These are phyloP conservation scores for Amblyornis subalaris DNA, from an alignment of 2,113 vertebrate genomes.

Conservation along the genomic window DNA sequence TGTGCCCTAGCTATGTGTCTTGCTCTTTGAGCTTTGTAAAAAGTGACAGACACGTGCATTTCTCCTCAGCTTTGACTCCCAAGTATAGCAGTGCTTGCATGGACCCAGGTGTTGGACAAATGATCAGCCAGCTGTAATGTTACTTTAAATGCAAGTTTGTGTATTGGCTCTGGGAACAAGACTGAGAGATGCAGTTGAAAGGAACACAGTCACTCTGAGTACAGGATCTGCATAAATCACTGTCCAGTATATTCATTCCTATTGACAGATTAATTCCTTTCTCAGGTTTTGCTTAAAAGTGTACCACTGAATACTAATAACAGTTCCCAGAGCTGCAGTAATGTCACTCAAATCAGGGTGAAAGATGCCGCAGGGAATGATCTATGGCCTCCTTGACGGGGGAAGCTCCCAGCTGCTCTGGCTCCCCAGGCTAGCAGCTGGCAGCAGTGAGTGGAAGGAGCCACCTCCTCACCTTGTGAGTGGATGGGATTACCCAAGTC, in stretches of 20 bases:
- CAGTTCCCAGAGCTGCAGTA: not conserved
- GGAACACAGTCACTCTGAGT: slow-evolving; percentile 36
- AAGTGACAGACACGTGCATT: not conserved
- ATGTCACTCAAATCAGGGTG: not conserved
- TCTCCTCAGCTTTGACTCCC: not conserved
- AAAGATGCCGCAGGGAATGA: not conserved
- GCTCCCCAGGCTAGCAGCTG: not conserved
- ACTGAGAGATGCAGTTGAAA: slow-evolving; percentile 51
- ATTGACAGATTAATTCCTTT: slow-evolving; percentile 76
- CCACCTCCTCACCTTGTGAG: not conserved
- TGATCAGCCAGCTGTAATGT: not conserved
- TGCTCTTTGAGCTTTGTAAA: not conserved
- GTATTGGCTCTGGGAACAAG: slow-evolving; percentile 28
- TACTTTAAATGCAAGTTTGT: slow-evolving; percentile 46
- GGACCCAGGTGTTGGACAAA: not conserved
- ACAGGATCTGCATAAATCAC: slow-evolving; percentile 73
- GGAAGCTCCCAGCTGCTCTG: not conserved
- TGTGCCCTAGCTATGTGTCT: not conserved
- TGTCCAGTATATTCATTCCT: slow-evolving; percentile 68
- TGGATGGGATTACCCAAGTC: not conserved
- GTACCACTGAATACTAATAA: slow-evolving; percentile 69
- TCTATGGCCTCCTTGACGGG: not conserved
- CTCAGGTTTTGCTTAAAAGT: slow-evolving; percentile 68
- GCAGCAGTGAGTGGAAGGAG: not conserved
- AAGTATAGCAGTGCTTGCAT: not conserved